Percentiles rank a stretch among this genome's conserved stretches.
These are phyloP conservation scores for Drosophila pegasa DNA, from an alignment of 2,888 invertebrate genomes.

Conservation along the genomic window DNA sequence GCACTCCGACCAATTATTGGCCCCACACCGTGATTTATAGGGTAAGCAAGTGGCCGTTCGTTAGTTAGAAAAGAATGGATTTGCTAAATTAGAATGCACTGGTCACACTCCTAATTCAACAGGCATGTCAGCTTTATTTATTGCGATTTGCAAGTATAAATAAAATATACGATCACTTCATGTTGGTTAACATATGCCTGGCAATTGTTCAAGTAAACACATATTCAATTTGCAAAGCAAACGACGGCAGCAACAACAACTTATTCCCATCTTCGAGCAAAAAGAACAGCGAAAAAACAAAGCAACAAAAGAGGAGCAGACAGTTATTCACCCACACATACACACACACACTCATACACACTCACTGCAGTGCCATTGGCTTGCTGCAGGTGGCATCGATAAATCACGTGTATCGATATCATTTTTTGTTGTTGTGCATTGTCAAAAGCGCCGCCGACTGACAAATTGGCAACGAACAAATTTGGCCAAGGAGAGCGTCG, in stretches of 20 bases:
- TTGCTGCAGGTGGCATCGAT: conserved; percentile 67
- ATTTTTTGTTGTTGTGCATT: conserved; percentile 39
- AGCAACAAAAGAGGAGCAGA: conserved; percentile 43
- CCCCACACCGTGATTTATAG: conserved; percentile 23
- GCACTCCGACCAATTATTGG: conserved; percentile 2
- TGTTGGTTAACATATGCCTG: conserved; percentile 25
- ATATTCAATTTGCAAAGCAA: conserved; percentile 37
- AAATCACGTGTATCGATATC: conserved; percentile 65
- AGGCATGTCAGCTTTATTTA: conserved; percentile 33
- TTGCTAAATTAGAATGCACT: conserved; percentile 18
- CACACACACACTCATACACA: neutral
- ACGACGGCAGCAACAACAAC: conserved; percentile 1
- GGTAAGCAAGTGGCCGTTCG: conserved; percentile 8
- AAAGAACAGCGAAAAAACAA: conserved; percentile 15
- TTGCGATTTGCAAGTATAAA: conserved; percentile 18
- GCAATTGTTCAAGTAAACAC: conserved; percentile 37
- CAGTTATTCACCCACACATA: conserved; percentile 26
- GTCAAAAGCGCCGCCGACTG: conserved; percentile 57
- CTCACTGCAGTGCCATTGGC: conserved; percentile 18
- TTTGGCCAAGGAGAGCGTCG: conserved; percentile 58
- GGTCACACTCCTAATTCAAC: conserved; percentile 24
- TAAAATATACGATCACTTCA: conserved; percentile 13
- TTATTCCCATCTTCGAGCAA: conserved; percentile 37
- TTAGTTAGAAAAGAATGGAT: conserved; percentile 14
- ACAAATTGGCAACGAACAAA: conserved; percentile 54